Conservation (phyloP, 2,113 vertebrate species). For the Cyanoliseus patagonus region DNA sequence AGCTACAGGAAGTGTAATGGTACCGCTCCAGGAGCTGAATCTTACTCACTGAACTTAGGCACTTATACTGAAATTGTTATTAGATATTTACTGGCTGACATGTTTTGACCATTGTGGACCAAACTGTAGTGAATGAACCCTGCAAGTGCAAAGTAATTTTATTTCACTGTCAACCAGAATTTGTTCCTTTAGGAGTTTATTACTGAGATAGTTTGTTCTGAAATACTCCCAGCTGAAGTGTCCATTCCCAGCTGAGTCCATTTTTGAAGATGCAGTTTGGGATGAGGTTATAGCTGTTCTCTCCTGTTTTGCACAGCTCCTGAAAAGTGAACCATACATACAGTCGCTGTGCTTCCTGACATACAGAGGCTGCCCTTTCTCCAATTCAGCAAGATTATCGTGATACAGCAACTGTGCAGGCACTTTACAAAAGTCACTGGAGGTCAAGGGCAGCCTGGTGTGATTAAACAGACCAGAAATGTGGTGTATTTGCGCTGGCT, state of each 20-base stretch:
- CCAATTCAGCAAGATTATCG: neutral
- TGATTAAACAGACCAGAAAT: neutral
- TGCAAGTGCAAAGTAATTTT: neutral
- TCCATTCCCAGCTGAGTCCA: neutral
- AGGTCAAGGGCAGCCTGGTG: neutral
- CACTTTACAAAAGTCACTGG: neutral
- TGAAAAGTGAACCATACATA: neutral
- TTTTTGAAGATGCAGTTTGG: neutral
- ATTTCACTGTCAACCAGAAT: neutral
- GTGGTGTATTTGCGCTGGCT: neutral
- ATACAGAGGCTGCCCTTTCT: neutral
- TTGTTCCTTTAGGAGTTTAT: neutral
- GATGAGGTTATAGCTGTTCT: neutral
- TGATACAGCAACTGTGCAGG: neutral
- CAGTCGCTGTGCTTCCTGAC: accelerated
- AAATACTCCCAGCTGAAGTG: neutral
- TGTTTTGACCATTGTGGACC: neutral
- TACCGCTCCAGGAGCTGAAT: neutral
- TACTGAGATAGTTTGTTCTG: neutral
- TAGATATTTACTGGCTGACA: neutral
- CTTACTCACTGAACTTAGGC: accelerated
- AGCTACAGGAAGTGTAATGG: neutral
- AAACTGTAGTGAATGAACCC: neutral
- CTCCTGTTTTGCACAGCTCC: neutral
- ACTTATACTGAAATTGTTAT: neutral